These are phyloP conservation scores for Plodia interpunctella DNA, from an alignment of 1,140 invertebrate genomes.

Conservation along the genomic window DNA sequence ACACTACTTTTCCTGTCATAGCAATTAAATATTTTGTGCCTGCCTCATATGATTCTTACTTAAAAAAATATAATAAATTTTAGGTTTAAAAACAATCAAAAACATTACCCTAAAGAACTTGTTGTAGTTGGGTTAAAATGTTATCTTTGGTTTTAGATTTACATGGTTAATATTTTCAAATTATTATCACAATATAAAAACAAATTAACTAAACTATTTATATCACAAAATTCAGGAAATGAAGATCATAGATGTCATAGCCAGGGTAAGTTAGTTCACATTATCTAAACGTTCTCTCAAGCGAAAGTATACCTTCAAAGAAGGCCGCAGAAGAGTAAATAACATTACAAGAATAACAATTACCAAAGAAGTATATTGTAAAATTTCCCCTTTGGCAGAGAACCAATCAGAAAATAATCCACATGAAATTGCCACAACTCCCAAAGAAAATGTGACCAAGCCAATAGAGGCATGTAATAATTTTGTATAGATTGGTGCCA, in stretches of 20 bases:
- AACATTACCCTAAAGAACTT: too few relatives aligned
- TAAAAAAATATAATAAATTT: too few relatives aligned
- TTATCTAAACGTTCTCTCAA: constrained; percentile 63
- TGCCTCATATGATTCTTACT: too few relatives aligned
- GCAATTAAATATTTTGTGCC: too few relatives aligned
- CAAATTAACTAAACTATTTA: neutral
- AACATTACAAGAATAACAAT: constrained; percentile 56
- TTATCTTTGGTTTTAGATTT: too few relatives aligned
- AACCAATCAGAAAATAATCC: constrained; percentile 65
- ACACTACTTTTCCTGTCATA: too few relatives aligned
- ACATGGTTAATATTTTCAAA: too few relatives aligned
- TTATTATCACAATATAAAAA: too few relatives aligned
- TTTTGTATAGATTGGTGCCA: constrained; percentile 70
- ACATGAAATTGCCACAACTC: constrained; percentile 58
- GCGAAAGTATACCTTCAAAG: constrained; percentile 68
- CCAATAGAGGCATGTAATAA: constrained; percentile 62
- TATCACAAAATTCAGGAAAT: neutral
- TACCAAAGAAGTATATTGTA: constrained; percentile 45
- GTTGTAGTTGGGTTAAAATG: too few relatives aligned
- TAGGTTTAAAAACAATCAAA: too few relatives aligned
- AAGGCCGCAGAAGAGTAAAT: constrained; percentile 64
- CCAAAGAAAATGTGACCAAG: constrained; percentile 60
- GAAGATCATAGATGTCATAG: neutral
- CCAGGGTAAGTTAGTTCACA: constrained; percentile 30
- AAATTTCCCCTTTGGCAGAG: constrained; percentile 46